Percentiles rank a stretch among this genome's conserved stretches.
Evolutionary conservation across 1,140 invertebrate species (phyloP).

Genomic region (Papilio xuthus): DNA sequence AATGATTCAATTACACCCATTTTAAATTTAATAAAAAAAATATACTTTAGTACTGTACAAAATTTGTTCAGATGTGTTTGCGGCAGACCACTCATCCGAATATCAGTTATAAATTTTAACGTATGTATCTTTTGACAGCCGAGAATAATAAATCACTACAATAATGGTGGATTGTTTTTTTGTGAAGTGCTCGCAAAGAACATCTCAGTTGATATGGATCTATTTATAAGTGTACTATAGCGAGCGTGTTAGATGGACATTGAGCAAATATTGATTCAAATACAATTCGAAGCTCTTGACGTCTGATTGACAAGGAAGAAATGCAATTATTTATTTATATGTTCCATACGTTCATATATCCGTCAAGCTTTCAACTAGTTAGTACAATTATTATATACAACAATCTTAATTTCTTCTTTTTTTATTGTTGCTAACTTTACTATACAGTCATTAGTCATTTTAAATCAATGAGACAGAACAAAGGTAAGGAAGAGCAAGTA

Average conservation of each 20-base stretch:
- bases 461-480: too few species aligned
- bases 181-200: constrained; percentile 11
- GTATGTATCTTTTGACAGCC: constrained; percentile 15
- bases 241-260: constrained; percentile 2
- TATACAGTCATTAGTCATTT: too few species aligned
- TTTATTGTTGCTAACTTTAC: neutral
- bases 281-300: constrained; percentile 13
- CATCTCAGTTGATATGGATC: constrained; percentile 17
- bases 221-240: constrained; percentile 17
- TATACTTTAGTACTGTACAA: neutral
- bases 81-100: neutral
- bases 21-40: too few species aligned
- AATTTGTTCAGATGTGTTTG: neutral
- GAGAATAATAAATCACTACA: constrained; percentile 9
- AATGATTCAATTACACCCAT: too few species aligned
- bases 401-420: neutral
- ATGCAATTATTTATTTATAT: constrained; percentile 11
- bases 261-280: constrained; percentile 22
- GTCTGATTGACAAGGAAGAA: constrained; percentile 9
- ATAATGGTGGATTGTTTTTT: constrained; percentile 21
- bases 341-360: neutral
- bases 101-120: constrained; percentile 16
- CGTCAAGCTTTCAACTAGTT: neutral
- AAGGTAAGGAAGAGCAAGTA: too few species aligned
- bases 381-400: neutral